Conservation (phyloP, 2,113 vertebrate species). For the Pomatorhinus ruficollis region DNA sequence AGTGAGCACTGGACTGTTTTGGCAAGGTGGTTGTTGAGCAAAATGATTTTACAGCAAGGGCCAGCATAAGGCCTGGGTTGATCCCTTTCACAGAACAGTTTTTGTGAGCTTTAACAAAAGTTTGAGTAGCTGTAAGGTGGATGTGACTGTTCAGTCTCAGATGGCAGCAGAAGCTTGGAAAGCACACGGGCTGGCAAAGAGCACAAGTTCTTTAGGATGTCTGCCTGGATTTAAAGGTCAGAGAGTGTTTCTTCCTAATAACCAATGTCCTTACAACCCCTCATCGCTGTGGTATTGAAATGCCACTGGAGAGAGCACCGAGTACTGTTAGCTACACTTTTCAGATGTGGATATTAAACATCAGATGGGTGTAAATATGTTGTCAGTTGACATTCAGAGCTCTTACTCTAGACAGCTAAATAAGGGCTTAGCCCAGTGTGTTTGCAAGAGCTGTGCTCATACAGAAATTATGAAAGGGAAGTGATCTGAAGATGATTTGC, state of each 20-base stretch:
- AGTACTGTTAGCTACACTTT: background rate
- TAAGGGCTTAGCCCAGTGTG: background rate
- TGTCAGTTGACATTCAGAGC: background rate
- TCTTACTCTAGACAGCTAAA: background rate
- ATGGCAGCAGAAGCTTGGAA: background rate
- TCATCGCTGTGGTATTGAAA: background rate
- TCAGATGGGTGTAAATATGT: background rate
- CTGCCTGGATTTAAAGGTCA: constrained; percentile 10
- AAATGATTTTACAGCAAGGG: background rate
- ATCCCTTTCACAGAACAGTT: background rate
- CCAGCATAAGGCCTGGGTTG: background rate
- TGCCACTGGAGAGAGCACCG: background rate
- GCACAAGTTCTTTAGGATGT: background rate
- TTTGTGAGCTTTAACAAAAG: background rate
- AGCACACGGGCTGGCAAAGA: background rate
- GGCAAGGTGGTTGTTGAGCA: background rate
- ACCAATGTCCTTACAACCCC: background rate
- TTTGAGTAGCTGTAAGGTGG: background rate
- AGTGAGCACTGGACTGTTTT: background rate
- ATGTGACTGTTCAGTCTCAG: background rate
- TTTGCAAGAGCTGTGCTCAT: background rate
- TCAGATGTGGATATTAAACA: background rate
- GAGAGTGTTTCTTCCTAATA: background rate
- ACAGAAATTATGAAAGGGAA: background rate
- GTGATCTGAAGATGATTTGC: background rate